Conservation (phyloP, 2,113 vertebrate species). For the Paracanthobrama guichenoti region DNA sequence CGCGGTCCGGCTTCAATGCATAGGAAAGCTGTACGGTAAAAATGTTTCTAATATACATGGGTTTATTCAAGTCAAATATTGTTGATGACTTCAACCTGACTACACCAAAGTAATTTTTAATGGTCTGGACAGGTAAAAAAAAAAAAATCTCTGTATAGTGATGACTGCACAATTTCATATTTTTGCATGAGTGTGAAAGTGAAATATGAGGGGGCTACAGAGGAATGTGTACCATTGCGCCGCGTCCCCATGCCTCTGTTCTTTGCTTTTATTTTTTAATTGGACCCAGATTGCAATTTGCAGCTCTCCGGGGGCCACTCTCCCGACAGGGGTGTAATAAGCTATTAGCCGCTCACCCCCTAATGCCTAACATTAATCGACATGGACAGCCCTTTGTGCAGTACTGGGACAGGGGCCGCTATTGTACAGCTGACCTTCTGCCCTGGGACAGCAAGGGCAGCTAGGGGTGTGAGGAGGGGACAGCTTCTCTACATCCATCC, state of each 20-base stretch:
- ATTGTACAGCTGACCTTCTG: slow-evolving; percentile 66
- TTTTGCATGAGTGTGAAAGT: slow-evolving; percentile 56
- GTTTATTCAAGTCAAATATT: background rate
- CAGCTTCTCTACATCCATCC: slow-evolving; percentile 11
- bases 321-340: slow-evolving; percentile 74
- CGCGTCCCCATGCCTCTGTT: slow-evolving; percentile 47
- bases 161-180: background rate
- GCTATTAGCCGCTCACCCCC: slow-evolving; percentile 70
- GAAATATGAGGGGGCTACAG: slow-evolving; percentile 54
- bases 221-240: slow-evolving; percentile 68
- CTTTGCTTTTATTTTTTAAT: slow-evolving; percentile 69
- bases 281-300: slow-evolving; percentile 68
- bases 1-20: no score
- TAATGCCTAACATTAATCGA: slow-evolving; percentile 68
- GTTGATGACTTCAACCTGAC: background rate
- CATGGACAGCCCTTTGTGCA: slow-evolving; percentile 76
- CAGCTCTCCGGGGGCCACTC: slow-evolving; percentile 72
- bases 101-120: background rate
- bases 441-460: slow-evolving; percentile 25
- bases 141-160: no score
- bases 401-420: slow-evolving; percentile 62
- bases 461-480: slow-evolving; percentile 11
- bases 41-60: background rate
- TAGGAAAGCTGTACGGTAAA: background rate
- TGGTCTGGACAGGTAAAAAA: no score